Evolutionary conservation across 2,888 invertebrate species (phyloP).

Genomic region (Chironomus tentans): DNA sequence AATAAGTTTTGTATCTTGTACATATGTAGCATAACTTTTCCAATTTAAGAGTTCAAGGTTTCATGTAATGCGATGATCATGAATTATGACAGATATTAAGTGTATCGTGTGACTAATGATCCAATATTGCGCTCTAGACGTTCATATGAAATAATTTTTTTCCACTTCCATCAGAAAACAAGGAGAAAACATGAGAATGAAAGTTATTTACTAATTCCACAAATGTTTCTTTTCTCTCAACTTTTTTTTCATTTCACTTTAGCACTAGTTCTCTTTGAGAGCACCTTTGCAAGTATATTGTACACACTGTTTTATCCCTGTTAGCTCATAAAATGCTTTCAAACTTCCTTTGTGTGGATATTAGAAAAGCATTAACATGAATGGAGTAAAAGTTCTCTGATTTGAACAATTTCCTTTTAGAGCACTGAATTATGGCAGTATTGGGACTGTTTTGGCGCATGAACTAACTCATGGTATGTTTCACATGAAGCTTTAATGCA

Average conservation of each 20-base stretch:
- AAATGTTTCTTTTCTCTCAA: neutral
- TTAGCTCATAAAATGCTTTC: neutral
- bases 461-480: slow-evolving; percentile 51
- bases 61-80: too few relatives aligned
- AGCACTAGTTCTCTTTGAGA: neutral
- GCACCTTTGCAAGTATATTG: too few relatives aligned
- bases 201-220: neutral
- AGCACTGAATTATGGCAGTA: slow-evolving; percentile 71
- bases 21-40: too few relatives aligned
- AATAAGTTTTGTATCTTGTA: too few relatives aligned
- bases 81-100: too few relatives aligned
- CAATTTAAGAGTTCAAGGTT: too few relatives aligned
- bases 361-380: neutral
- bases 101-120: too few relatives aligned
- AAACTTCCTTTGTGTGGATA: neutral
- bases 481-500: slow-evolving; percentile 32
- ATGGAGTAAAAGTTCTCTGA: neutral
- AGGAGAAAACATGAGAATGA: too few relatives aligned
- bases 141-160: too few relatives aligned
- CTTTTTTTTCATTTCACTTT: neutral
- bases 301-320: too few relatives aligned
- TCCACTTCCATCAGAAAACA: neutral
- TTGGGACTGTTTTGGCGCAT: slow-evolving; percentile 70
- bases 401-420: slow-evolving; percentile 43
- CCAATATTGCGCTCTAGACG: too few relatives aligned